Evolutionary conservation across 2,888 invertebrate species (phyloP).

Genomic region (Phrixothrix hirtus): DNA sequence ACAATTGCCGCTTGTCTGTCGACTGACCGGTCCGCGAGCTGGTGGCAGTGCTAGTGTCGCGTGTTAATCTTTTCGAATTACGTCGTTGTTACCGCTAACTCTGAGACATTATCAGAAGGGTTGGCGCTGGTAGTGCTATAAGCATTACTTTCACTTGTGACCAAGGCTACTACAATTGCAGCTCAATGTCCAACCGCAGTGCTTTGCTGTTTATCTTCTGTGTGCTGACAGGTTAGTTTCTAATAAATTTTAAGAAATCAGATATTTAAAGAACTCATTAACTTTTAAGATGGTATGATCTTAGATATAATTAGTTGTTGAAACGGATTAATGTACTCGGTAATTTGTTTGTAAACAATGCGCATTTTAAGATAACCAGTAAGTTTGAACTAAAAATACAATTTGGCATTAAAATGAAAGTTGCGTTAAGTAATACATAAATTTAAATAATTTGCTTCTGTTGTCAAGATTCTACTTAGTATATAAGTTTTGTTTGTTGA

Average conservation of each 20-base stretch:
- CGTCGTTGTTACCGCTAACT: slow-evolving; percentile 19
- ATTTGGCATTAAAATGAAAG: too few relatives aligned
- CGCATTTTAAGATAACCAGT: too few relatives aligned
- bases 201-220: slow-evolving; percentile 44
- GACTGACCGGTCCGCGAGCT: slow-evolving; percentile 39
- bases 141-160: slow-evolving; percentile 36
- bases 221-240: slow-evolving; percentile 46
- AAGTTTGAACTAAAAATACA: too few relatives aligned
- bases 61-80: slow-evolving; percentile 23
- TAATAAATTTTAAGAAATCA: slow-evolving; percentile 5
- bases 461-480: slow-evolving; percentile 19
- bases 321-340: too few relatives aligned
- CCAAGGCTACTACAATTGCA: slow-evolving; percentile 42
- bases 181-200: slow-evolving; percentile 45
- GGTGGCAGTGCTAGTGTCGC: slow-evolving; percentile 33
- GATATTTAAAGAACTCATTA: too few relatives aligned
- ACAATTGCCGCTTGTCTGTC: slow-evolving; percentile 48
- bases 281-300: too few relatives aligned
- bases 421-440: slow-evolving; percentile 25
- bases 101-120: slow-evolving; percentile 18
- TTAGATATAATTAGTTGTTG: too few relatives aligned
- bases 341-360: neutral
- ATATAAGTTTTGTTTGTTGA: slow-evolving; percentile 21
- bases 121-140: slow-evolving; percentile 21
- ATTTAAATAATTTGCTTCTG: slow-evolving; percentile 25